Evolutionary conservation across 2,888 invertebrate species (phyloP).

Genomic region (Conistra vaccinii): DNA sequence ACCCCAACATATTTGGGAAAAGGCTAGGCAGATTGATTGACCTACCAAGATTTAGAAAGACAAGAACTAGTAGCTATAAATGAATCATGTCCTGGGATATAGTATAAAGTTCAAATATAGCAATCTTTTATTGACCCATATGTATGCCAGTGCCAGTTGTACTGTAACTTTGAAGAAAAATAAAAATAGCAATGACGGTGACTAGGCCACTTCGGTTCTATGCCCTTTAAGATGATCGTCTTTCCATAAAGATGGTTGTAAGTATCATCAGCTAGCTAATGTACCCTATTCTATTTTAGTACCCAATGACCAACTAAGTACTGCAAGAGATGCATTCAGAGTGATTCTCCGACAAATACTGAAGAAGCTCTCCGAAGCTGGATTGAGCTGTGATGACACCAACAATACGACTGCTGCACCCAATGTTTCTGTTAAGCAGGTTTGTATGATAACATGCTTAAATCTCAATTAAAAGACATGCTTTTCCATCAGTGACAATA

Average conservation of each 20-base stretch:
- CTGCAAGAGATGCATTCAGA: conserved; percentile 90
- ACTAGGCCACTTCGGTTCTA: background rate
- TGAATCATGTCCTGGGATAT: background rate
- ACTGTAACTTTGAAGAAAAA: background rate
- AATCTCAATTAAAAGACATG: background rate
- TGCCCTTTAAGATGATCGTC: background rate
- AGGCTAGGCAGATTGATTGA: background rate
- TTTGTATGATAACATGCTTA: conserved; percentile 56
- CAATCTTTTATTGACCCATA: background rate
- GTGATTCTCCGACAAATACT: conserved; percentile 86
- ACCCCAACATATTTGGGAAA: background rate
- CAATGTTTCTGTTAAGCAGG: conserved; percentile 88
- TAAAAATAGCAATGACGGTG: background rate
- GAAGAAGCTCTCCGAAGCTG: conserved; percentile 88
- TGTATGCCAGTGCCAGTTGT: background rate
- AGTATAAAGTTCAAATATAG: background rate
- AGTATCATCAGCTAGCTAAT: background rate
- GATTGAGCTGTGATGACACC: conserved; percentile 84
- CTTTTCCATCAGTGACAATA: too few species aligned
- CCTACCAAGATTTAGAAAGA: background rate
- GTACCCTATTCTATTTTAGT: conserved; percentile 78
- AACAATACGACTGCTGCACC: conserved; percentile 84
- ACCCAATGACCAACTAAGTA: conserved; percentile 93
- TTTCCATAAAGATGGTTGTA: background rate
- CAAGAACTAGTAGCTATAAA: background rate